Conservation (phyloP, 1,140 invertebrate genomes). For the Zaprionus ornatus region DNA sequence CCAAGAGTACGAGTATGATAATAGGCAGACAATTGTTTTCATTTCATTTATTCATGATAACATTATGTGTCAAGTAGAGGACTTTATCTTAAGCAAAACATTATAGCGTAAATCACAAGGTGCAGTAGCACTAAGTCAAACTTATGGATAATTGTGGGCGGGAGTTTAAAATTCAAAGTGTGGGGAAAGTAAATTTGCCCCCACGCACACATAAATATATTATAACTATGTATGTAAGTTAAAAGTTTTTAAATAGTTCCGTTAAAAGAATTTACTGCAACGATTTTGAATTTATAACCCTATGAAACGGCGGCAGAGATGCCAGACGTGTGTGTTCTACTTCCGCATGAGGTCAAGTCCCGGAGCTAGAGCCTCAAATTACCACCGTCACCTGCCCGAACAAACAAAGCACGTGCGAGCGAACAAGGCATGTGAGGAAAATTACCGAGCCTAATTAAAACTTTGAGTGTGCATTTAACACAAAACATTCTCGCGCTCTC, state of each 20-base stretch:
- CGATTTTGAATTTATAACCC: not conserved
- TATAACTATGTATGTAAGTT: not conserved
- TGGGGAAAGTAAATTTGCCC: not conserved
- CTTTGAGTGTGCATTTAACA: conserved; percentile 43
- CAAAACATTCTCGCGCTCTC: not conserved
- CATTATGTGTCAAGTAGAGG: not conserved
- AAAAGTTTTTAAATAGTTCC: not conserved
- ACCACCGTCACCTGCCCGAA: not conserved
- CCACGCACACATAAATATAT: not conserved
- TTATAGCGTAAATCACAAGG: conserved; percentile 34
- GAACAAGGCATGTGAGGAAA: conserved; percentile 9
- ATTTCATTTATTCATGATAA: conserved; percentile 26
- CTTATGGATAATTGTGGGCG: conserved; percentile 7
- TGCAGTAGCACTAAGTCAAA: conserved; percentile 31
- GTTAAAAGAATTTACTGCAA: not conserved
- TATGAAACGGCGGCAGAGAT: not conserved
- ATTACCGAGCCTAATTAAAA: conserved; percentile 49
- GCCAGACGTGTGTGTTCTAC: not conserved
- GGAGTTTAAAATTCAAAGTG: conserved; percentile 1
- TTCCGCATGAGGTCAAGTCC: not conserved
- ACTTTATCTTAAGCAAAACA: conserved; percentile 6
- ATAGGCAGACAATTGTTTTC: not conserved
- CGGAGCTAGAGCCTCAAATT: not conserved
- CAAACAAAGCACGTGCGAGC: conserved; percentile 18
- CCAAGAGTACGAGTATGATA: not conserved